Conservation (phyloP, 2,888 invertebrate species). For the Odontomyia ornata region DNA sequence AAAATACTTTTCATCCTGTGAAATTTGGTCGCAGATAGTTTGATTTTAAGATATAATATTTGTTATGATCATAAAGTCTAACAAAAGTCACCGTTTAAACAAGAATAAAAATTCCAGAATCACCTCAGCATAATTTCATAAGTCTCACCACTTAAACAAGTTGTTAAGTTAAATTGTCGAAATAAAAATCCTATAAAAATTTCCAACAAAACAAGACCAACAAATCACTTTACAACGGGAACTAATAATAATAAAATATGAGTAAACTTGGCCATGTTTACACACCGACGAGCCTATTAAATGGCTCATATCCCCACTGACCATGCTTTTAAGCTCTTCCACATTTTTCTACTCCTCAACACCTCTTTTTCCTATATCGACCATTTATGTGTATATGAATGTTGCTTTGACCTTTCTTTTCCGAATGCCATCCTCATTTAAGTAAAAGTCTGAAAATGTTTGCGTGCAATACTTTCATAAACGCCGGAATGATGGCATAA, state of each 20-base stretch:
- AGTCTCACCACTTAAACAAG: conserved; percentile 9
- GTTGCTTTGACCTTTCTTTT: background rate
- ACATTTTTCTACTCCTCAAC: background rate
- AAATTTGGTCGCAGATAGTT: too few species aligned
- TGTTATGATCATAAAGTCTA: too few species aligned
- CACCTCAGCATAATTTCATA: too few species aligned
- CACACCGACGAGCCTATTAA: conserved; percentile 35
- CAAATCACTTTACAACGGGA: conserved; percentile 36
- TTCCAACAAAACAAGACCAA: conserved; percentile 15
- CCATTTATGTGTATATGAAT: background rate
- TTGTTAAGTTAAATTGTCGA: conserved; percentile 33
- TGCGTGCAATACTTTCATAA: conserved; percentile 45
- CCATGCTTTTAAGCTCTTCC: conserved; percentile 11
- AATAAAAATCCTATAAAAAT: conserved; percentile 33
- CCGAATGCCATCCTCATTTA: background rate
- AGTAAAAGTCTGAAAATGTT: conserved; percentile 1
- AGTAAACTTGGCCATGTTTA: conserved; percentile 36
- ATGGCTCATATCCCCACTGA: conserved; percentile 19
- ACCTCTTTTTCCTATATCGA: background rate
- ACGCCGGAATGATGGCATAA: conserved; percentile 52
- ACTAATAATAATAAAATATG: conserved; percentile 40
- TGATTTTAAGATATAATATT: too few species aligned
- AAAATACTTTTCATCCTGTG: too few species aligned
- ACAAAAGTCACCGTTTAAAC: too few species aligned
- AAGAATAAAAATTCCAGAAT: too few species aligned